A percentile compares a stretch with the other conserved stretches of the same genome.
Evolutionary conservation across 2,113 vertebrate species (phyloP).

Genomic region (Murina feae): DNA sequence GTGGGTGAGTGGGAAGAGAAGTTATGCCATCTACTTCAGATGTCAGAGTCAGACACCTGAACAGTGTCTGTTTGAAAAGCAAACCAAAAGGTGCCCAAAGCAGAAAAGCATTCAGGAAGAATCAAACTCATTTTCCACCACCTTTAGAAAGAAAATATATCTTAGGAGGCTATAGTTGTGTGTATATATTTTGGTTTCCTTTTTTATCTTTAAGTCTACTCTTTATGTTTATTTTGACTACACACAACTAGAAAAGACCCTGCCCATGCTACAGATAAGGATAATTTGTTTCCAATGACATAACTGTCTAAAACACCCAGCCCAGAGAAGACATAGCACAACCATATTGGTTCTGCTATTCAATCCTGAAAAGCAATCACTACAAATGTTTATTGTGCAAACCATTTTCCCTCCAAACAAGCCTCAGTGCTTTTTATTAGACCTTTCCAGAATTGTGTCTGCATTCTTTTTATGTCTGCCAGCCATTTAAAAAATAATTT

Average conservation of each 20-base stretch:
- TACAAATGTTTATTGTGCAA: background rate
- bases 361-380: background rate
- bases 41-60: background rate
- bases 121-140: background rate
- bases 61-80: background rate
- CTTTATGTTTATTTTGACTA: background rate
- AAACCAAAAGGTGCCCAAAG: background rate
- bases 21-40: background rate
- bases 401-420: background rate
- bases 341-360: background rate
- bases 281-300: background rate
- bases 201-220: background rate
- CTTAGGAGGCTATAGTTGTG: background rate
- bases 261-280: background rate
- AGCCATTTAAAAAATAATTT: constrained; percentile 12
- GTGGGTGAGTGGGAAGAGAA: background rate
- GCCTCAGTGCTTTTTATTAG: background rate
- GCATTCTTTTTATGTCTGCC: background rate
- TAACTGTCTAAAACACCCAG: background rate
- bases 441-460: background rate
- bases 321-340: background rate
- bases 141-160: background rate
- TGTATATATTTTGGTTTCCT: background rate
- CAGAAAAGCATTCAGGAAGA: background rate
- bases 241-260: background rate